A percentile compares a stretch with the other conserved stretches of the same genome.
Evolutionary conservation across 30 jellyfish, hydroid and myxozoan genomes (phyloP).

Genomic region (Chrysaora quinquecirrha): DNA sequence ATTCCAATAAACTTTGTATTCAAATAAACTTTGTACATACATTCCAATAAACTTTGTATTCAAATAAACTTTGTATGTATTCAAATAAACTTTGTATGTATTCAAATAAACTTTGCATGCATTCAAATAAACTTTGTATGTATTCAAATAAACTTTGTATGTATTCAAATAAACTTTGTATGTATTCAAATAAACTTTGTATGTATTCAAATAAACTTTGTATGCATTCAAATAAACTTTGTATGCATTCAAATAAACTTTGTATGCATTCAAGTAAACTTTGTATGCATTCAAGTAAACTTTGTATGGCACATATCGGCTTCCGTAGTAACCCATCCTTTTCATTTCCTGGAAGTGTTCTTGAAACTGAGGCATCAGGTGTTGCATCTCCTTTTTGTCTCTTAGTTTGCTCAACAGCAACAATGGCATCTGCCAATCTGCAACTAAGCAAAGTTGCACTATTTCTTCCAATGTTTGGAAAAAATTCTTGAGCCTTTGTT

Average conservation of each 20-base stretch:
- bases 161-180: no score
- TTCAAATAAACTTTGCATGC: no score
- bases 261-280: no score
- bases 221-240: no score
- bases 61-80: not conserved
- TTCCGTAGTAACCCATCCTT: conserved; percentile 19
- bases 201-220: no score
- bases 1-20: not conserved
- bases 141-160: no score
- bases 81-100: not conserved
- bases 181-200: no score
- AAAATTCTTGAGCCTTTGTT: conserved; percentile 13
- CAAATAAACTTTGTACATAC: not conserved
- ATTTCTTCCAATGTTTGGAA: conserved; percentile 21
- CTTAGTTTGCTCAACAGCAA: conserved; percentile 2
- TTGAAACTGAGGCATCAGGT: not conserved
- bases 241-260: no score
- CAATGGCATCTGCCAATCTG: conserved; percentile 29
- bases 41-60: not conserved
- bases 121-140: no score
- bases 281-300: no score
- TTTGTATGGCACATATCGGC: no score
- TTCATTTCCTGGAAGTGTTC: conserved; percentile 6
- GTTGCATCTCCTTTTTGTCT: not conserved
- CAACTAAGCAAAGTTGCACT: conserved; percentile 34